Evolutionary conservation across 2,797 vertebrate species (phyloP), one percentile per base, ranked within the genome.

Genomic region (Sus cebifrons): DNA sequence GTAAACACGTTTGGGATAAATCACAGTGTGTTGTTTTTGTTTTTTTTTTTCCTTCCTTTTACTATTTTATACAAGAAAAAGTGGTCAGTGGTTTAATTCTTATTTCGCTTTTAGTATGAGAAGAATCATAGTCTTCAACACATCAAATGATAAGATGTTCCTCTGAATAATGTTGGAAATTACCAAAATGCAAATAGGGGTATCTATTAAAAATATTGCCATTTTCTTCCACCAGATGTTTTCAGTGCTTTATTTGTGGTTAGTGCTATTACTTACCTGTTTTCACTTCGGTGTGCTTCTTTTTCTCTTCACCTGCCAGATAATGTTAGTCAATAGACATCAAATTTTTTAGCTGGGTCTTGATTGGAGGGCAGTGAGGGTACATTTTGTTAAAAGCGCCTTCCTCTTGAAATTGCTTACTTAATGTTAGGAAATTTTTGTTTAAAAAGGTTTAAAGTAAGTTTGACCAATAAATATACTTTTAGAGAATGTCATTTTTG

Each of bases 1-100:
- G 81, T 88, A 98, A 97, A 96, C 79, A 97, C 98, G 97, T 98
- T 99, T 98, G 96, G 98, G 98, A 98, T 98, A 98, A 98, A 98
- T 98, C 98, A 98, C 98, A 98, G 62, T 96, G 97, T 93, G 32
- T 32, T 32, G 32, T 32, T 32, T 32, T 32, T 96, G 82, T 97
- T 98, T 98, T 98, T 98, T 97, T 92, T 96, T 96, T 97, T 97
- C 89, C 94, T 97, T 99, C 98, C 97, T 98, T 98, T 99, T 98
- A 98, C 98, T 95, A 97, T 18, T 94, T 78, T 23, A 97, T 81
- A 83, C 75, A 71, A 75, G 95, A 89, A 97, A 96, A 96, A 96
- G 68, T 79, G 95, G 83, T 92, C 89, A 97, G 97, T 91, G 71
- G 56, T 98, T 97, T 97, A 95, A 83, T 97, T 97, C 67, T 98